A percentile compares a stretch with the other conserved stretches of the same genome.
Evolutionary conservation across 2,888 invertebrate genomes (phyloP).

Genomic region (Eulithis prunata): DNA sequence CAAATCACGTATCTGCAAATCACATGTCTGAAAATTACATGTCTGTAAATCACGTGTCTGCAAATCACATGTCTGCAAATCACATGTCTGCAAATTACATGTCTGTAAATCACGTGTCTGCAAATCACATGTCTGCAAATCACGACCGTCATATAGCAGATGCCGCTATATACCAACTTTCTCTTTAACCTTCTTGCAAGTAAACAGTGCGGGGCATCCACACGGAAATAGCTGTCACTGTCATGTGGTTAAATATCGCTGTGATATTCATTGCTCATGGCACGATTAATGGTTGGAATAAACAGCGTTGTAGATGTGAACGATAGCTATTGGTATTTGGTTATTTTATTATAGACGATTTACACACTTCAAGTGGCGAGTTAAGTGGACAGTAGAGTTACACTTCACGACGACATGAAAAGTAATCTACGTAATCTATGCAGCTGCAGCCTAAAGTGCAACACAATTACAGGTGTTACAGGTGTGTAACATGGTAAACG

Average conservation of each 20-base stretch:
- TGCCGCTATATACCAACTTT: neutral
- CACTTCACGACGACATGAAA: no score
- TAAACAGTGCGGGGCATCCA: constrained; percentile 22
- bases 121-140: neutral
- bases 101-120: neutral
- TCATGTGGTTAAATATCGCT: constrained; percentile 25
- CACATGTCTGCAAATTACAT: neutral
- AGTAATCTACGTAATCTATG: no score
- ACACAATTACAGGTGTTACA: no score
- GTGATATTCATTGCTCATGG: constrained; percentile 20
- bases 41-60: neutral
- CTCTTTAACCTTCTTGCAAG: constrained; percentile 16
- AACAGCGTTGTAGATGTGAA: constrained; percentile 1
- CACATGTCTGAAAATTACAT: no score
- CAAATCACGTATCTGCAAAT: neutral
- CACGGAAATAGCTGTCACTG: constrained; percentile 25
- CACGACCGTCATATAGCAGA: neutral
- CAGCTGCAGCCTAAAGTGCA: no score
- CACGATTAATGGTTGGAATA: constrained; percentile 16
- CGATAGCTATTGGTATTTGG: neutral
- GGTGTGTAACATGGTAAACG: no score
- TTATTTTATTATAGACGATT: no score
- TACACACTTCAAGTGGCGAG: no score
- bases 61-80: no score
- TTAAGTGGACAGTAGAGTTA: no score